phyloP scores from a whole-genome alignment of 2,113 vertebrate genomes.

The Promerops cafer region DNA sequence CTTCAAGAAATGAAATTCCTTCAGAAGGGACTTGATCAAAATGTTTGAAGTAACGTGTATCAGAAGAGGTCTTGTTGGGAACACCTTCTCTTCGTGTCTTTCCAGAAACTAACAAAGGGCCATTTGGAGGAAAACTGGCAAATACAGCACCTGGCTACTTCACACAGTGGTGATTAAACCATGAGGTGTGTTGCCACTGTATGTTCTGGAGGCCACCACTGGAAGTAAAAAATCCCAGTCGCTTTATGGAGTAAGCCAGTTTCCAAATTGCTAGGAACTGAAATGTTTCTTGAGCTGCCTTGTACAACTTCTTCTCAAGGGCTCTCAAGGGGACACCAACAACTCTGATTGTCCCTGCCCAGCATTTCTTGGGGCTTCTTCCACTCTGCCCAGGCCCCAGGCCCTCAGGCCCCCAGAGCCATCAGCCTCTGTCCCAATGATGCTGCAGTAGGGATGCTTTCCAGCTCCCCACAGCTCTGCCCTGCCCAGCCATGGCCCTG shows the following conservation, averaged over 20 bases:
- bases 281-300: not conserved
- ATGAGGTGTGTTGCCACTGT: not conserved
- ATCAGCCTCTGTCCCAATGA: not conserved
- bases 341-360: not conserved
- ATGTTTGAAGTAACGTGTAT: not conserved
- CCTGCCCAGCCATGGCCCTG: rapidly evolving
- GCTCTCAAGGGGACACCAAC: not conserved
- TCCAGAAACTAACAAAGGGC: not conserved
- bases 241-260: not conserved
- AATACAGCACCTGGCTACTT: not conserved
- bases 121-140: not conserved
- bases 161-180: not conserved
- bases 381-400: not conserved
- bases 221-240: not conserved
- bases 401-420: not conserved
- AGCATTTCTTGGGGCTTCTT: not conserved
- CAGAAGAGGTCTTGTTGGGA: not conserved
- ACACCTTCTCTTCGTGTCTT: not conserved
- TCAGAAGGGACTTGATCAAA: not conserved
- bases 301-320: not conserved
- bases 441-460: not conserved
- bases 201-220: not conserved
- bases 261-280: not conserved
- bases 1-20: not conserved
- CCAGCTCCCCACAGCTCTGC: not conserved